Base-by-base conservation (phyloP, 1,140 invertebrate species). In the Linepithema humile region DNA sequence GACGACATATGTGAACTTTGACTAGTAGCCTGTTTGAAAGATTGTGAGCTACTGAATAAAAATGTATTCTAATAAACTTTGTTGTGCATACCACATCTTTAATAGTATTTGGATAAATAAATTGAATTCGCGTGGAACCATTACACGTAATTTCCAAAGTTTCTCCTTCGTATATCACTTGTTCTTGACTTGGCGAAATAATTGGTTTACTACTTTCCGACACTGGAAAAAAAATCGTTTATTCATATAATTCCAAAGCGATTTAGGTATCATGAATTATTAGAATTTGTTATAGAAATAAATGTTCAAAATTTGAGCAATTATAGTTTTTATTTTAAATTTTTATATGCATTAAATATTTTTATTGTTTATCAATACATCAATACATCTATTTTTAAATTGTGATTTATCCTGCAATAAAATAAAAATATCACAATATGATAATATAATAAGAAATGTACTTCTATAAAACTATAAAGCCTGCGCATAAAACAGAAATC, bases 161-260 rank as follows among this genome's bases (percentile, higher is more conserved):
- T 0, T 91, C 87, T 1, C 89, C 90, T 80, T 92, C 92, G 1
- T 89, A 82, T 65, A 91, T 89, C 2, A 88, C 64, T 43, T 93
- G 80, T 0, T 53, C 53, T n/a, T 35, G n/a, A 2, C 70, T 38
- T 0, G 88, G 82, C 10, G 20, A 48, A 7, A 88, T 69, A 5
- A 35, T 40, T 35, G 85, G 87, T 59, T 84, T 87, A 0, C 26
- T 15, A 48, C 65, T 82, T 62, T 29, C 26, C 9, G 82, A 87
- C 15, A 77, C 91, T 91, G 35, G 57, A 69, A 53, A 53, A 74
- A 72, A 20, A 64, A 65, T 48, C 17, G 1, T 35, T 82, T 10
- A 3, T n/a, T 4, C 12, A 12, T 45, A 45, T 3, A 45, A 45
- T 45, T 12, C 15, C 10, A 45, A 2, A 6, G 15, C 10, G 15